Percentiles rank a stretch among this genome's conserved stretches.
These are phyloP conservation scores for Periphyllus acericola DNA, from an alignment of 2,888 invertebrate genomes.

Conservation along the genomic window DNA sequence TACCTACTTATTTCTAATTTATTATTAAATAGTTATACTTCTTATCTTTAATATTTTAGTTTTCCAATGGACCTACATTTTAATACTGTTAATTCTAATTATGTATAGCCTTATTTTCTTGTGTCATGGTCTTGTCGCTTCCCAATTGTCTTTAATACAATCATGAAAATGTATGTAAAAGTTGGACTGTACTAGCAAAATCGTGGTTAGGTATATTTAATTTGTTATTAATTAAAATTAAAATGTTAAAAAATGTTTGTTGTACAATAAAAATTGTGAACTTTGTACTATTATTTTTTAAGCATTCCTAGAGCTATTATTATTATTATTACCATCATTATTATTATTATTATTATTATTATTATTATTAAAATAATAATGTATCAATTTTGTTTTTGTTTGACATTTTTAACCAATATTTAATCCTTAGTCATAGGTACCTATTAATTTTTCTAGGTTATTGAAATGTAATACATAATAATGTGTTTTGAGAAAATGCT, in stretches of 20 bases:
- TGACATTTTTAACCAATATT: too few relatives aligned
- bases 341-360: constrained; percentile 46
- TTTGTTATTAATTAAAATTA: constrained; percentile 52
- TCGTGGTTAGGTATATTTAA: constrained; percentile 51
- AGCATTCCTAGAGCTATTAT: constrained; percentile 54
- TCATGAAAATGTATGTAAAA: constrained; percentile 59
- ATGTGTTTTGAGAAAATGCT: background rate
- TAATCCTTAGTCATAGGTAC: too few relatives aligned
- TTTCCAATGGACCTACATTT: constrained; percentile 35
- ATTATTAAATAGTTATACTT: constrained; percentile 46
- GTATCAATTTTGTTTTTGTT: constrained; percentile 36
- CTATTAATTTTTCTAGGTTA: too few relatives aligned
- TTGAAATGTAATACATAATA: too few relatives aligned
- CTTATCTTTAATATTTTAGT: constrained; percentile 50
- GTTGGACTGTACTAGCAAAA: constrained; percentile 48
- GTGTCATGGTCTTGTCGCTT: constrained; percentile 52
- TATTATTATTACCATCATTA: constrained; percentile 30
- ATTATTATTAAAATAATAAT: constrained; percentile 54
- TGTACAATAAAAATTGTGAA: constrained; percentile 56
- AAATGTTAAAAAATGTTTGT: constrained; percentile 57
- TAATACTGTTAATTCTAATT: constrained; percentile 44
- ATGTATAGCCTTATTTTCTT: constrained; percentile 45
- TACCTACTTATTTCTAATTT: constrained; percentile 44
- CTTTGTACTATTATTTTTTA: constrained; percentile 60
- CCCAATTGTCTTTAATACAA: constrained; percentile 54